phyloP scores from a whole-genome alignment of 2,888 invertebrate species.

The Chelonus formosanus region DNA sequence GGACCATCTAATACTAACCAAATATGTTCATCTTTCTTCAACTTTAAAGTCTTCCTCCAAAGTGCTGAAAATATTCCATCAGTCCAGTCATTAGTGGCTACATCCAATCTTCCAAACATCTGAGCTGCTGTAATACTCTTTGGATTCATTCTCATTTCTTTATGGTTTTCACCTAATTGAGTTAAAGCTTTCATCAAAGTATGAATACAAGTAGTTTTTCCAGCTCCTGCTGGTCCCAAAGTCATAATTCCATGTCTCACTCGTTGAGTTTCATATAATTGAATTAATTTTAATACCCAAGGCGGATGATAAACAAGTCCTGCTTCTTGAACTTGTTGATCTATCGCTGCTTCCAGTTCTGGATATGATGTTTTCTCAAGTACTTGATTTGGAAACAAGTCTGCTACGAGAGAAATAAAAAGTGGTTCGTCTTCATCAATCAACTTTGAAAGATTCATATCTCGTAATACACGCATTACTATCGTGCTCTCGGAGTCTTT shows the following conservation, averaged over 20 bases:
- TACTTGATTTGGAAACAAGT: conserved; percentile 93
- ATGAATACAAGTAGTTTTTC: conserved; percentile 92
- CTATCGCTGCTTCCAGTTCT: conserved; percentile 88
- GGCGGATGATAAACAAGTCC: conserved; percentile 91
- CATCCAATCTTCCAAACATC: conserved; percentile 96
- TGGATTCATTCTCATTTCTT: conserved; percentile 98
- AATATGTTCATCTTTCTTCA: conserved; percentile 86
- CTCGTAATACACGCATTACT: conserved; percentile 95
- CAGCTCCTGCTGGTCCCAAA: conserved; percentile 92
- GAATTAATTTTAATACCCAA: conserved; percentile 94
- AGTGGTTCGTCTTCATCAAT: conserved; percentile 98
- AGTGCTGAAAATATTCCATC: conserved; percentile 97
- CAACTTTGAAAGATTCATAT: conserved; percentile 97
- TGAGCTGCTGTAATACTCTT: conserved; percentile 97
- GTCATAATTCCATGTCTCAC: conserved; percentile 97
- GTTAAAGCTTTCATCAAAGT: conserved; percentile 90
- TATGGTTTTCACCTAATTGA: conserved; percentile 83
- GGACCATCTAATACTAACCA: conserved; percentile 97
- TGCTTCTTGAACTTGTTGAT: conserved; percentile 80
- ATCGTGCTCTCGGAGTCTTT: conserved; percentile 95
- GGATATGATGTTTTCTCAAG: conserved; percentile 90
- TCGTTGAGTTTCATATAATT: conserved; percentile 94
- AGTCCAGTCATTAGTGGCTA: conserved; percentile 98
- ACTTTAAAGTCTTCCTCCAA: conserved; percentile 92
- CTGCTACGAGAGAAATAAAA: conserved; percentile 95